Evolutionary conservation across 2,888 invertebrate species (phyloP).

Genomic region (Calephelis perditalis): DNA sequence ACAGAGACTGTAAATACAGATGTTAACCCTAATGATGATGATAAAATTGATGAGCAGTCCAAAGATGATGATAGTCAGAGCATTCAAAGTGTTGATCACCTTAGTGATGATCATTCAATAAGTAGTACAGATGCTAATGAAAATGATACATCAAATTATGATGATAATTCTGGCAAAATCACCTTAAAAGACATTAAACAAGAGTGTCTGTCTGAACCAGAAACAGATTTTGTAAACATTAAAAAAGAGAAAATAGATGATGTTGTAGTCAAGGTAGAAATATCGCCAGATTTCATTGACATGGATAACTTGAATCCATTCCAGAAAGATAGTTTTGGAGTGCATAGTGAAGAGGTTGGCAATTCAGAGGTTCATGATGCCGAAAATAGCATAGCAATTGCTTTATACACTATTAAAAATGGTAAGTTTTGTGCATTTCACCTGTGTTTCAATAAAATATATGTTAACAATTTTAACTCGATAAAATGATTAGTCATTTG

Average conservation of each 20-base stretch:
- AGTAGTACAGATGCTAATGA: slow-evolving; percentile 12
- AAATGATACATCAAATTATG: neutral
- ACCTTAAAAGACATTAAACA: slow-evolving; percentile 13
- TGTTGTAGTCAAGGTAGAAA: slow-evolving; percentile 43
- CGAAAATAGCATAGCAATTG: slow-evolving; percentile 45
- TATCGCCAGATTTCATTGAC: slow-evolving; percentile 36
- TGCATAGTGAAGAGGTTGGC: slow-evolving; percentile 34
- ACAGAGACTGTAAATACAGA: slow-evolving; percentile 16
- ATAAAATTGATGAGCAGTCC: slow-evolving; percentile 18
- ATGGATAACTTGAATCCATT: slow-evolving; percentile 44
- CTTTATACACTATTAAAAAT: slow-evolving; percentile 39
- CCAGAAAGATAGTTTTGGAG: slow-evolving; percentile 45
- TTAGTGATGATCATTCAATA: slow-evolving; percentile 14
- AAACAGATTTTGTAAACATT: slow-evolving; percentile 20
- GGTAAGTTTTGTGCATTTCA: slow-evolving; percentile 38
- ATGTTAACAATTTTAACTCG: no score
- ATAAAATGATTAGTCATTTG: no score
- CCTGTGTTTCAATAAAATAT: no score
- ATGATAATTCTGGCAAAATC: neutral
- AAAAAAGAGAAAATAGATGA: slow-evolving; percentile 26
- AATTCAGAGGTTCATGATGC: slow-evolving; percentile 39
- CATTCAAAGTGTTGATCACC: slow-evolving; percentile 18
- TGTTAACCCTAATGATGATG: slow-evolving; percentile 17
- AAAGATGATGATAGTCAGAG: slow-evolving; percentile 18
- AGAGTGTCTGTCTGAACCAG: slow-evolving; percentile 25